Base-by-base conservation (phyloP, 2,113 vertebrate genomes). In the Pteruthius melanotis region DNA sequence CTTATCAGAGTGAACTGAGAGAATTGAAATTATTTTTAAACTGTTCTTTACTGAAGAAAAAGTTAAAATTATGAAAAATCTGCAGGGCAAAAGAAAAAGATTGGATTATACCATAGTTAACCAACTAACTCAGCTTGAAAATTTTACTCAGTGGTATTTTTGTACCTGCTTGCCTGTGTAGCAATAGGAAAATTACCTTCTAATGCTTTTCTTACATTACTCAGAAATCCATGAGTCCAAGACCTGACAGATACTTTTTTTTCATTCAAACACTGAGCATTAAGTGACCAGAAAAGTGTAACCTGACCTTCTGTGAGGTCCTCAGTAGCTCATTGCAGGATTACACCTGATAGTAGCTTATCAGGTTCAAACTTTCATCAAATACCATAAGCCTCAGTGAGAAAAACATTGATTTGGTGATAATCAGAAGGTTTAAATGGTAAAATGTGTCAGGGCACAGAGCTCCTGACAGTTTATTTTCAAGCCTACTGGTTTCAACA, bases 21-120 rank as follows among this genome's bases (percentile, higher is more conserved):
- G 39, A 90, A 5, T 2, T 54, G 23, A 81, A 81, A 61, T 13
- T 30, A 15, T 15, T 65, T 93, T 90, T 65, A 33, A 64, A 49
- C 4, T 20, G 23, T 13, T 6, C 19, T 81, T 87, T 39, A 74
- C 15, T 39, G 33, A 65, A 56, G 23, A 74, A 72, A 90, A 49
- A 12, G 1, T 40, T 56, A 50, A 60, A 45, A 60, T 11, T 69
- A 33, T 33, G 8, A 87, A 81, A 81, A 90, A 60, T 33, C 6
- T 39, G 9, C 6, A 27, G 5, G 2, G 13, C 1, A 9, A 37
- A 20, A 31, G 6, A 31, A 40, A 37, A 63, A 24, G 0, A 42
- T 21, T 60, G 30, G 4, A 45, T 69, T 74, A 74, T 50, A 8
- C 7, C 5, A 22, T 13, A 15, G 9, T 59, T 53, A 54, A 42